A percentile compares a stretch with the other conserved stretches of the same genome.
Evolutionary conservation across 2,113 vertebrate genomes (phyloP).

Genomic region (Bufo bufo): DNA sequence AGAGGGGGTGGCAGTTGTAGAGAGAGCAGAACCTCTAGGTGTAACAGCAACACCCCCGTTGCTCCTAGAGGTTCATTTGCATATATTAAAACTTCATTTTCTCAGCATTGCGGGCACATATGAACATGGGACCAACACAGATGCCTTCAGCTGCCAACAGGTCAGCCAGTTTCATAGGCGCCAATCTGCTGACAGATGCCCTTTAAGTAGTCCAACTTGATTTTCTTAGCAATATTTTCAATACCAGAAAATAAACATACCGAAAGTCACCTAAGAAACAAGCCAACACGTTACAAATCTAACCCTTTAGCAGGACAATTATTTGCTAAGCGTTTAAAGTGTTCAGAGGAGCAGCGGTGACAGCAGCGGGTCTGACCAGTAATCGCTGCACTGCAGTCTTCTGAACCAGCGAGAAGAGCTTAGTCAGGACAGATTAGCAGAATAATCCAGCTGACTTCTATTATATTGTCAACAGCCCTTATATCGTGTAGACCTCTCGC

Average conservation of each 20-base stretch:
- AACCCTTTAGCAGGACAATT: neutral
- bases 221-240: too few relatives aligned
- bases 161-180: too few relatives aligned
- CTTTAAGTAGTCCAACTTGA: too few relatives aligned
- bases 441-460: slow-evolving; percentile 26
- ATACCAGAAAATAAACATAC: neutral
- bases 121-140: too few relatives aligned
- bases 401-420: neutral
- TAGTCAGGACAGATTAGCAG: slow-evolving; percentile 19
- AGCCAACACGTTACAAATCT: neutral
- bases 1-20: too few relatives aligned
- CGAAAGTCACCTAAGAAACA: neutral
- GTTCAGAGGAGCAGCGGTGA: neutral
- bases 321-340: neutral
- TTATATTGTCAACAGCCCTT: slow-evolving; percentile 31
- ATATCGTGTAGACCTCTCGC: slow-evolving; percentile 38
- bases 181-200: too few relatives aligned
- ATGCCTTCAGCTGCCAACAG: too few relatives aligned
- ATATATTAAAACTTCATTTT: too few relatives aligned
- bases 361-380: neutral
- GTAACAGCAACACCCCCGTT: too few relatives aligned
- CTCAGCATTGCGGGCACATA: too few relatives aligned
- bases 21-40: too few relatives aligned
- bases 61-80: too few relatives aligned
- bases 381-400: slow-evolving; percentile 10